Percentiles rank a stretch among this genome's conserved stretches.
phyloP scores from a whole-genome alignment of 2,888 invertebrate genomes.

The Coelopa pilipes region DNA sequence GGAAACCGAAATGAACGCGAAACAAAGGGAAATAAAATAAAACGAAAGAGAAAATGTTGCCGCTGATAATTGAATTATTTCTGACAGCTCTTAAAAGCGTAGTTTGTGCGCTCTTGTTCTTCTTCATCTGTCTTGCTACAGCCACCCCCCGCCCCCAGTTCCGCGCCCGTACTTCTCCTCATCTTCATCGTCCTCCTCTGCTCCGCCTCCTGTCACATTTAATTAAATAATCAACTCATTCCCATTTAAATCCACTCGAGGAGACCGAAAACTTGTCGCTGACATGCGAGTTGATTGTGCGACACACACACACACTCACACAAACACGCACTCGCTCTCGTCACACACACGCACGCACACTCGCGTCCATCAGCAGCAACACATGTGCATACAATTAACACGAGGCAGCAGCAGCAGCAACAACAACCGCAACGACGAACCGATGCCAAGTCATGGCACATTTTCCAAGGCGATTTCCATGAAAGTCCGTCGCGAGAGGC shows the following conservation, averaged over 20 bases:
- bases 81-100: conserved; percentile 16
- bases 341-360: conserved; percentile 13
- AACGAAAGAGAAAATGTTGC: not conserved
- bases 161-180: conserved; percentile 19
- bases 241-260: conserved; percentile 25
- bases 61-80: conserved; percentile 23
- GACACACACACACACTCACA: conserved; percentile 6
- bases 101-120: conserved; percentile 18
- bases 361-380: not conserved
- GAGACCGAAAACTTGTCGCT: conserved; percentile 19
- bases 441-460: not conserved
- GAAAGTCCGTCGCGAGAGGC: not conserved
- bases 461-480: not conserved
- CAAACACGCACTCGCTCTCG: not conserved
- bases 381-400: conserved; percentile 3
- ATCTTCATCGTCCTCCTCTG: conserved; percentile 27
- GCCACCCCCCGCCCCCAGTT: not conserved
- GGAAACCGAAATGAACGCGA: not conserved
- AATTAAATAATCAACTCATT: conserved; percentile 35
- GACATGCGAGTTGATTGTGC: conserved; percentile 18
- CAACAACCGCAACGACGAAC: not conserved
- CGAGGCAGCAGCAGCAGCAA: not conserved
- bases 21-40: not conserved
- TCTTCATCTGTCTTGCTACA: not conserved
- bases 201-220: conserved; percentile 28